These are phyloP conservation scores for Pterobdella sp. DNA, from an alignment of 2,888 invertebrate genomes.

Conservation along the genomic window DNA sequence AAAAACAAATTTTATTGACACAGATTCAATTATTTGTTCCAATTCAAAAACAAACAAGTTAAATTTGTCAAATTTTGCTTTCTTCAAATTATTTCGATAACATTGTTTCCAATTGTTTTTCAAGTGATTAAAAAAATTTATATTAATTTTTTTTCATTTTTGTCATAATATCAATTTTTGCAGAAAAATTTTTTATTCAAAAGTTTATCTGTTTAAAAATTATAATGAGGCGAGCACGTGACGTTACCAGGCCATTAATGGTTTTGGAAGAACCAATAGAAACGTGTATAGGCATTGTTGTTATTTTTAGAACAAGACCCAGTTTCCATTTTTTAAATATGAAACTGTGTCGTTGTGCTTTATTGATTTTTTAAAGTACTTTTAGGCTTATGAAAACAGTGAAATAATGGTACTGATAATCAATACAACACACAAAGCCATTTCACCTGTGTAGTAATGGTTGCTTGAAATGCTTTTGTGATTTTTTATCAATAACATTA, in stretches of 20 bases:
- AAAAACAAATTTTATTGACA: neutral
- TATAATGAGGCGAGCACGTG: slow-evolving; percentile 8
- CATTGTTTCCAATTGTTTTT: neutral
- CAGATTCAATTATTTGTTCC: too few species aligned
- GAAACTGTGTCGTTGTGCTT: slow-evolving; percentile 11
- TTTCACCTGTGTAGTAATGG: neutral
- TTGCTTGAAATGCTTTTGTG: slow-evolving; percentile 15
- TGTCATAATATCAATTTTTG: too few species aligned
- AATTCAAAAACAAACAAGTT: too few species aligned
- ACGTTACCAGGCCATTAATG: slow-evolving; percentile 2
- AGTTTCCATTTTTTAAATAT: neutral
- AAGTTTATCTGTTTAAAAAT: too few species aligned
- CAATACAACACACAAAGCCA: too few species aligned
- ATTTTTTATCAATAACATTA: neutral
- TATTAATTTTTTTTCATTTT: neutral
- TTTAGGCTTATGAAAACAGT: neutral
- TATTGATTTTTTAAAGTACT: slow-evolving; percentile 4
- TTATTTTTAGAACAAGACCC: neutral
- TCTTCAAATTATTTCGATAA: too few species aligned
- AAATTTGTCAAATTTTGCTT: too few species aligned
- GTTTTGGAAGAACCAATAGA: neutral
- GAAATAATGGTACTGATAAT: too few species aligned
- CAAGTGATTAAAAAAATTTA: neutral
- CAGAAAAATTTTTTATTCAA: too few species aligned
- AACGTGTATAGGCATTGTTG: neutral